Base-by-base conservation (phyloP, 2,888 invertebrate genomes). In the Electrophaes corylata region DNA sequence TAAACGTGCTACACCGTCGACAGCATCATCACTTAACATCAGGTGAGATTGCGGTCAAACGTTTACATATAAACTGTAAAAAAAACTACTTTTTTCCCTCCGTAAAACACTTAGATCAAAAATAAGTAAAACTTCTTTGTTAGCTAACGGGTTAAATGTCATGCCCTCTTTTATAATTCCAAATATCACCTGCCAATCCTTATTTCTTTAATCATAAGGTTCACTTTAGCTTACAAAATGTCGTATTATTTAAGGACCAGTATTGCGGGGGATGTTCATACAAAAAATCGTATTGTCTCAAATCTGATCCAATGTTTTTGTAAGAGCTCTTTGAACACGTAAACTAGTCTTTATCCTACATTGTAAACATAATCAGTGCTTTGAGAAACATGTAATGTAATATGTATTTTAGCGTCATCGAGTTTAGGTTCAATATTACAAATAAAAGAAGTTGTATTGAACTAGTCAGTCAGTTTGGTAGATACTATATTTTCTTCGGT, bases 221-320 rank as follows among this genome's bases (percentile, higher is more conserved):
- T 46, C 11, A 33, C 16, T 35, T 52, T 37, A 16, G 35, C 35
- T 14, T 44, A 5, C 0, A 57, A 50, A 19, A 6, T 44, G 26
- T 41, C 46, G 41, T 60, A 67, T 69, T 76, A 72, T 78, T 76
- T 75, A 69, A 68, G 65, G 1, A 72, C 69, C n/a, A 33, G 65
- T 73, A 62, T 71, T 72, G 79, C 73, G 80, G 78, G 78, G 73
- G 79, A 72, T 57, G 63, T 57, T 39, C 8, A 57, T 19, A 57
- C 20, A 69, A 78, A 75, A 78, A 43, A 43, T 26, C 11, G 48
- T 47, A 73, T 73, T 72, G 72, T 76, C 73, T 70, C 67, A 75
- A 81, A 78, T 79, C 73, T 76, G 76, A 67, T 66, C 62, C 64
- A 65, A 68, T 71, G 75, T 71, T 71, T 71, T 71, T 67, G 66